phyloP scores from a whole-genome alignment of 2,888 invertebrate genomes.

The Phyllotreta cruciferae region DNA sequence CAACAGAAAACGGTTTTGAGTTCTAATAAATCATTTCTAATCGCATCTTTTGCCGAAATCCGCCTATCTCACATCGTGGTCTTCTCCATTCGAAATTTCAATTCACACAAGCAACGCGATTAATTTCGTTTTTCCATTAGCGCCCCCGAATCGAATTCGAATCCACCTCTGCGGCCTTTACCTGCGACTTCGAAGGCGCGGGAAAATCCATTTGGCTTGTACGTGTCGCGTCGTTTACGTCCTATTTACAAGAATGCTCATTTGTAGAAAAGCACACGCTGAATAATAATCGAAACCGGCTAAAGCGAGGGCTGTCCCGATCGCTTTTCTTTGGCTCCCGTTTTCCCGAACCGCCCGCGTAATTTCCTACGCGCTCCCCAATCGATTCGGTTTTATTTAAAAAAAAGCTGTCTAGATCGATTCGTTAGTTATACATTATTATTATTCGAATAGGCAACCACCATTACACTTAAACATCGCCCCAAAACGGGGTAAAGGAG shows the following conservation, averaged over 20 bases:
- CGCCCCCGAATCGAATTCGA: constrained; percentile 23
- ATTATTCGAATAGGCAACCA: too few species aligned
- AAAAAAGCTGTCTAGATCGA: too few species aligned
- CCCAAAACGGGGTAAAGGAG: too few species aligned
- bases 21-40: too few species aligned
- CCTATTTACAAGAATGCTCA: constrained; percentile 41
- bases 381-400: background rate
- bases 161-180: constrained; percentile 8
- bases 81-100: background rate
- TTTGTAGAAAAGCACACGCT: constrained; percentile 40
- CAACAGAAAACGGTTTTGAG: too few species aligned
- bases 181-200: constrained; percentile 18
- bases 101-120: background rate
- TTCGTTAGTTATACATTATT: too few species aligned
- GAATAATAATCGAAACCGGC: constrained; percentile 40
- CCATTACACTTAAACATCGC: too few species aligned
- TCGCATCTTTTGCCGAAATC: too few species aligned
- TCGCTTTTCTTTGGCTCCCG: constrained; percentile 27
- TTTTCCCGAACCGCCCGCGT: constrained; percentile 25
- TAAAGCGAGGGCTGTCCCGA: constrained; percentile 6
- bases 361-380: constrained; percentile 14
- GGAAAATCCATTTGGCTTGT: constrained; percentile 41
- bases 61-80: too few species aligned
- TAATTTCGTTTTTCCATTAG: constrained; percentile 19
- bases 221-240: constrained; percentile 42